Conservation (phyloP, 2,113 vertebrate genomes). For the Myiozetetes cayanensis region DNA sequence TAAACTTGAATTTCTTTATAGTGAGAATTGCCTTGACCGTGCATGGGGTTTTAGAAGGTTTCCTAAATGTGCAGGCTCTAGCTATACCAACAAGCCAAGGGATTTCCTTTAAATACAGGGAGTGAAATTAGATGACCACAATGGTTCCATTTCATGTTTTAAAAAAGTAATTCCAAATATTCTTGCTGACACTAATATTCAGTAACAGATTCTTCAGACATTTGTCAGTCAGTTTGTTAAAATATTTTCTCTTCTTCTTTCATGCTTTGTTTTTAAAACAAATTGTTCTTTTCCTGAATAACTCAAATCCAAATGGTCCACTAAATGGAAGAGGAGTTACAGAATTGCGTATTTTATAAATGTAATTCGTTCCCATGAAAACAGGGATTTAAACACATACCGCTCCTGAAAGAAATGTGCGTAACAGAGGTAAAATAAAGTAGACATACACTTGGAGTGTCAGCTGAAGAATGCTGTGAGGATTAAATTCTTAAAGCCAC, state of each 20-base stretch:
- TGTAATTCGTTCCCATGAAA: not conserved
- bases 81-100: not conserved
- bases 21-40: not conserved
- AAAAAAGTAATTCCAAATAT: not conserved
- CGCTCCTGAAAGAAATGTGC: not conserved
- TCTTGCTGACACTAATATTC: not conserved
- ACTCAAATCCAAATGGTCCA: not conserved
- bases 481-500: constrained; percentile 2
- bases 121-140: not conserved
- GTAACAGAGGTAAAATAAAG: not conserved
- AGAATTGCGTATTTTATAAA: not conserved
- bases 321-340: not conserved
- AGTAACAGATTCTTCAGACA: not conserved
- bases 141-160: not conserved
- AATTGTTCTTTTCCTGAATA: not conserved
- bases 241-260: not conserved
- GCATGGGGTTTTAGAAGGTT: not conserved
- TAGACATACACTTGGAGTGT: not conserved
- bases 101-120: not conserved
- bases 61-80: not conserved
- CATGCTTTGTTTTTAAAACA: not conserved
- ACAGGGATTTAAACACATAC: not conserved
- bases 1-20: not conserved
- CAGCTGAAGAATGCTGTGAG: not conserved
- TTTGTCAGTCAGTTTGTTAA: rapidly evolving